phyloP scores from a whole-genome alignment of 2,888 invertebrate genomes.

The Napeogenes sylphis region DNA sequence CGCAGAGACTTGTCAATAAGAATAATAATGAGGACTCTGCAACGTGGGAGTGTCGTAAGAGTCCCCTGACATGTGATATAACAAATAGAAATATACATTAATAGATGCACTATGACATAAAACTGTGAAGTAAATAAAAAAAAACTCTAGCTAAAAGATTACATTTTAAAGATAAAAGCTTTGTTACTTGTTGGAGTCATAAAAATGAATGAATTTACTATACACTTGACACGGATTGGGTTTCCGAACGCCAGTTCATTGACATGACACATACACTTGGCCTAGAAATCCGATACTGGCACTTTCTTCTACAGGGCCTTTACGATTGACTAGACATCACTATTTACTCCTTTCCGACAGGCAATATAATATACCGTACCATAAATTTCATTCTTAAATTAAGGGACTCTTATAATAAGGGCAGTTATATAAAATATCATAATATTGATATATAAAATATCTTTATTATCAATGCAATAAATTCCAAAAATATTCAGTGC shows the following conservation, averaged over 20 bases:
- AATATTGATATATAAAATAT: no score
- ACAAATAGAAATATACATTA: background rate
- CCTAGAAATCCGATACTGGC: slow-evolving; percentile 66
- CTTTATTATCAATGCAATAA: no score
- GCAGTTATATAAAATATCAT: no score
- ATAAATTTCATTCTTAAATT: no score
- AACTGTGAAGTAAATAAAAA: no score
- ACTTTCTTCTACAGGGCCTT: slow-evolving; percentile 68
- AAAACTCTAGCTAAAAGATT: no score
- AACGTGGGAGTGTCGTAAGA: slow-evolving; percentile 40
- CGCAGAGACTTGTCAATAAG: slow-evolving; percentile 20
- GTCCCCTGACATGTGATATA: slow-evolving; percentile 17
- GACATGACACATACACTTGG: slow-evolving; percentile 67
- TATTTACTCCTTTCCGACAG: slow-evolving; percentile 25
- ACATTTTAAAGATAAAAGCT: no score
- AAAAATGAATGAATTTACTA: slow-evolving; percentile 18
- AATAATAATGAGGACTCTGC: slow-evolving; percentile 40
- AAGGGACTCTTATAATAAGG: no score
- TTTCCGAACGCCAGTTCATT: slow-evolving; percentile 59
- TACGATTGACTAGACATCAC: slow-evolving; percentile 58
- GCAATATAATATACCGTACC: slow-evolving; percentile 15
- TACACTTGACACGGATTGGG: slow-evolving; percentile 53
- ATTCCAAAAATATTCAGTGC: no score
- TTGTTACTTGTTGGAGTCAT: slow-evolving; percentile 1
- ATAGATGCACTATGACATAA: background rate